A percentile compares a stretch with the other conserved stretches of the same genome.
Evolutionary conservation across 2,888 invertebrate genomes (phyloP).

Genomic region (Myopa testacea): DNA sequence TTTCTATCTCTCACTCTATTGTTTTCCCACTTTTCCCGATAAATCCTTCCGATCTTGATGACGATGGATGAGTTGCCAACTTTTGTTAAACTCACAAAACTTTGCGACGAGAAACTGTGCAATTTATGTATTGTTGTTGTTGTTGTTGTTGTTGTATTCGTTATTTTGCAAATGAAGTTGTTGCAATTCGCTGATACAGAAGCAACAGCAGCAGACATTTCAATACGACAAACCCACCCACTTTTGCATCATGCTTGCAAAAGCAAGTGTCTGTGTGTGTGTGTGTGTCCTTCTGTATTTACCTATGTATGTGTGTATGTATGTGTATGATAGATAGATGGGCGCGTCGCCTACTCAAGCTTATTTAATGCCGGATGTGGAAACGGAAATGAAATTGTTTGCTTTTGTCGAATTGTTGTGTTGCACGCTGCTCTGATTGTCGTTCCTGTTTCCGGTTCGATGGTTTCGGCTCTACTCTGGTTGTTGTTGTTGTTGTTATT

Average conservation of each 20-base stretch:
- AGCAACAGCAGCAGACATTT: not conserved
- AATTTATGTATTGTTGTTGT: conserved; percentile 20
- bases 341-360: not conserved
- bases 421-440: conserved; percentile 19
- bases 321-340: conserved; percentile 1
- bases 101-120: not conserved
- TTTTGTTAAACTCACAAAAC: conserved; percentile 1
- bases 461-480: conserved; percentile 1
- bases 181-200: conserved; percentile 44
- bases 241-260: not conserved
- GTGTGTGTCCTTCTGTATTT: not conserved
- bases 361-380: conserved; percentile 41
- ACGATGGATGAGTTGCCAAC: conserved; percentile 46
- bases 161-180: conserved; percentile 49
- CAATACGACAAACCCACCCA: too few relatives aligned
- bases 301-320: not conserved
- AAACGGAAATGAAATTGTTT: conserved; percentile 46
- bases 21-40: conserved; percentile 40
- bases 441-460: conserved; percentile 6
- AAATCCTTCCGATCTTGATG: conserved; percentile 51
- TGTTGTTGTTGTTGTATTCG: conserved; percentile 32
- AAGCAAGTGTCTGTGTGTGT: not conserved
- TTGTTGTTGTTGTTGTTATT: conserved; percentile 15
- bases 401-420: conserved; percentile 35
- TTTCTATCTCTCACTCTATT: not conserved